phyloP scores from a whole-genome alignment of 2,797 vertebrate genomes.

The Danio kyathit region DNA sequence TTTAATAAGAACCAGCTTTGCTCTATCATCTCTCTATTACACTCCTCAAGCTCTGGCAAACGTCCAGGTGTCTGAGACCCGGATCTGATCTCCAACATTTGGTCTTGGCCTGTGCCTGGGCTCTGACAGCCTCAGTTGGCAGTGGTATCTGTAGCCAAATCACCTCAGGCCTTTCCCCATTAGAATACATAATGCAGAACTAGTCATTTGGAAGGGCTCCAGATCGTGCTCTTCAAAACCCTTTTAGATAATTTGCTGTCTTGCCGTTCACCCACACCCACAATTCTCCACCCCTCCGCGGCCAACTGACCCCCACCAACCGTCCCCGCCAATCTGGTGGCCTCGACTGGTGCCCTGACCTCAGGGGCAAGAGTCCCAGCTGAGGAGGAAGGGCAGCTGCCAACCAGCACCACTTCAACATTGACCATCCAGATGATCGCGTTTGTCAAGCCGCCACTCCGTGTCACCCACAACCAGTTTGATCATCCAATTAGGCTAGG shows the following conservation, averaged over 20 bases:
- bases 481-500: constrained; percentile 82
- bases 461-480: constrained; percentile 73
- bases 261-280: constrained; percentile 54
- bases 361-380: constrained; percentile 76
- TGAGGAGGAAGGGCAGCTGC: constrained; percentile 83
- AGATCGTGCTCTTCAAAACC: constrained; percentile 79
- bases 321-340: constrained; percentile 54
- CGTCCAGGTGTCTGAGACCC: constrained; percentile 62
- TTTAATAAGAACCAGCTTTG: background rate
- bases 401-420: constrained; percentile 81
- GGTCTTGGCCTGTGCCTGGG: constrained; percentile 54
- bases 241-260: constrained; percentile 74
- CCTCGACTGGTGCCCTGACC: constrained; percentile 71
- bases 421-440: constrained; percentile 80
- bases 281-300: constrained; percentile 47
- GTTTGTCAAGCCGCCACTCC: constrained; percentile 85
- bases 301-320: constrained; percentile 68
- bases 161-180: constrained; percentile 67
- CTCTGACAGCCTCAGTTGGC: constrained; percentile 59
- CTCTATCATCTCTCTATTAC: constrained; percentile 54
- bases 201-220: constrained; percentile 80
- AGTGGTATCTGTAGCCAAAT: constrained; percentile 63
- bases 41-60: constrained; percentile 40
- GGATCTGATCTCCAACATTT: constrained; percentile 33
- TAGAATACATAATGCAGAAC: constrained; percentile 74